Conservation (phyloP, 2,888 invertebrate genomes). For the Ormyrus nitidulus region DNA sequence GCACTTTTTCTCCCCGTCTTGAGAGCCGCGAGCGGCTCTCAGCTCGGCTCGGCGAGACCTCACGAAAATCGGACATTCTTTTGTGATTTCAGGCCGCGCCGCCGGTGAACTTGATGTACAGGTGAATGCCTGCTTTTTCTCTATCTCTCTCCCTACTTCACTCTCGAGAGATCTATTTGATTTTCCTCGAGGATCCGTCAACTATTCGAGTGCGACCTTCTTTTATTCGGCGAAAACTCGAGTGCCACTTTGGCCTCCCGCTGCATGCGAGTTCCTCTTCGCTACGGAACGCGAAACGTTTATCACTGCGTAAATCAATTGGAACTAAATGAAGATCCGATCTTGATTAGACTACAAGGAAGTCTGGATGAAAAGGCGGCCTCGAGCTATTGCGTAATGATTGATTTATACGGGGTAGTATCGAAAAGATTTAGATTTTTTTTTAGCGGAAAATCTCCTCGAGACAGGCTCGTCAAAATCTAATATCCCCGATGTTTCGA, state of each 20-base stretch:
- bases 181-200: constrained; percentile 18
- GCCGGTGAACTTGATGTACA: constrained; percentile 44
- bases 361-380: neutral
- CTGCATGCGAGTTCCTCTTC: neutral
- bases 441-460: neutral
- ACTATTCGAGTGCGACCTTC: constrained; percentile 24
- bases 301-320: too few species aligned
- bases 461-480: constrained; percentile 19
- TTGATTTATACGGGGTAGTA: constrained; percentile 29
- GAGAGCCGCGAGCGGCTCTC: neutral
- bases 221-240: neutral
- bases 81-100: constrained; percentile 26
- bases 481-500: neutral
- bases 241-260: neutral
- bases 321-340: too few species aligned
- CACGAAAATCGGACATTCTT: constrained; percentile 46
- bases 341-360: neutral
- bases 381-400: constrained; percentile 14
- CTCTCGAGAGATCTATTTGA: constrained; percentile 40
- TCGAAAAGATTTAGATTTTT: neutral
- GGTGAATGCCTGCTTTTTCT: constrained; percentile 29
- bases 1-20: constrained; percentile 22
- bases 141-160: constrained; percentile 11
- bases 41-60: neutral
- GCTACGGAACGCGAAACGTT: too few species aligned